Evolutionary conservation across 2,888 invertebrate genomes (phyloP).

Genomic region (Acronicta psi): DNA sequence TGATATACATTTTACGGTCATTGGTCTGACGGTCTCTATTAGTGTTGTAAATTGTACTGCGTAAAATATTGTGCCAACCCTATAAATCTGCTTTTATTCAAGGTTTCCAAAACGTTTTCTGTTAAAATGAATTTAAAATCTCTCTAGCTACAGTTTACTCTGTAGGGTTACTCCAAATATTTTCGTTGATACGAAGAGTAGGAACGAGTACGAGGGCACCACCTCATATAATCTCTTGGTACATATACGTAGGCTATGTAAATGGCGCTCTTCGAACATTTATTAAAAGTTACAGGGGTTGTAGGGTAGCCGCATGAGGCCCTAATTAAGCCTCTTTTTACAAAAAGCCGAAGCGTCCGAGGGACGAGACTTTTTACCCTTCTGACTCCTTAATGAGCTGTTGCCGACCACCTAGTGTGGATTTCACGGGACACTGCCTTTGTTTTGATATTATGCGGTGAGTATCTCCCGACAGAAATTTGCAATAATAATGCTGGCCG

Average conservation of each 20-base stretch:
- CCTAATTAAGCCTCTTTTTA: conserved; percentile 89
- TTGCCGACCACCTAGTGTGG: conserved; percentile 81
- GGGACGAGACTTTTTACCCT: conserved; percentile 83
- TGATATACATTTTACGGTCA: conserved; percentile 34
- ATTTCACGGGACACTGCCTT: conserved; percentile 76
- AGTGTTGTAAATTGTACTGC: background rate
- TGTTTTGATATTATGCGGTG: conserved; percentile 78
- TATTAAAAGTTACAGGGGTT: conserved; percentile 89
- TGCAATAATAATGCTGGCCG: conserved; percentile 65
- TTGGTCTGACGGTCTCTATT: conserved; percentile 7
- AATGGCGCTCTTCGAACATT: conserved; percentile 84
- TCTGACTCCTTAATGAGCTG: conserved; percentile 87
- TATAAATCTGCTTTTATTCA: background rate
- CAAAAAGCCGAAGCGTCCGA: conserved; percentile 80
- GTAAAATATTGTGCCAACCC: background rate
- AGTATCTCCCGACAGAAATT: conserved; percentile 61
- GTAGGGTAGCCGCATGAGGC: conserved; percentile 87
- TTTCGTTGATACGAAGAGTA: conserved; percentile 16
- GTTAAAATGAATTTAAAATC: background rate
- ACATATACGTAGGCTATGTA: conserved; percentile 64
- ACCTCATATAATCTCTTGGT: conserved; percentile 46
- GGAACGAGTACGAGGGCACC: conserved; percentile 23
- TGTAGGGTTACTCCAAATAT: conserved; percentile 9
- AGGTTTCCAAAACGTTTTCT: too few relatives aligned
- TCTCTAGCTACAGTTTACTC: background rate